Conservation (phyloP, 2,888 invertebrate species). For the Antitype chi region DNA sequence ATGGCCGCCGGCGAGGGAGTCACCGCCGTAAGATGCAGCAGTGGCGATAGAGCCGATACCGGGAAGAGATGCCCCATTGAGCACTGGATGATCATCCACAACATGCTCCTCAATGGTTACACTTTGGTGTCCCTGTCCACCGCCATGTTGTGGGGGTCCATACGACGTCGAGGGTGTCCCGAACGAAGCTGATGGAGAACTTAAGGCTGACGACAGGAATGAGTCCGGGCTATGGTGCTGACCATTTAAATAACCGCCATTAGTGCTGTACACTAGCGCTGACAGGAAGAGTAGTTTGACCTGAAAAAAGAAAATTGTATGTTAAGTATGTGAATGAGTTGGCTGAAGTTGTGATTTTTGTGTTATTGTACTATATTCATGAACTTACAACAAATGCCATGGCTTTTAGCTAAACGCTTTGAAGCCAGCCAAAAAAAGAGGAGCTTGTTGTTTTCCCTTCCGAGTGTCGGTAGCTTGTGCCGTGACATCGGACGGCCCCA, state of each 20-base stretch:
- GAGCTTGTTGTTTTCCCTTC: constrained; percentile 84
- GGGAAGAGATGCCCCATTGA: constrained; percentile 59
- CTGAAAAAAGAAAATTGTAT: constrained; percentile 80
- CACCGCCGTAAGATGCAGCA: constrained; percentile 27
- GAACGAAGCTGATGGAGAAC: constrained; percentile 83
- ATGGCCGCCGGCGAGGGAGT: constrained; percentile 31
- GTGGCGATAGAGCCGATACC: constrained; percentile 53
- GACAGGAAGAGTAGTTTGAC: constrained; percentile 82
- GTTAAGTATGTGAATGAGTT: constrained; percentile 37
- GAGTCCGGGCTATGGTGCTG: constrained; percentile 79
- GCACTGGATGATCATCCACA: constrained; percentile 63
- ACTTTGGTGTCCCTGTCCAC: neutral
- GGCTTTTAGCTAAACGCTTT: constrained; percentile 90
- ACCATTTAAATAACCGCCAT: constrained; percentile 79
- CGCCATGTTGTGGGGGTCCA: constrained; percentile 75
- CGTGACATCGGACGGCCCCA: constrained; percentile 78
- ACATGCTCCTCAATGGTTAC: constrained; percentile 62
- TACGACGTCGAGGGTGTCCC: constrained; percentile 82
- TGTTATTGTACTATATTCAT: constrained; percentile 44
- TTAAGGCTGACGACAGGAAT: constrained; percentile 79
- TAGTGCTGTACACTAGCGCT: constrained; percentile 80
- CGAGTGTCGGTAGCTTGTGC: constrained; percentile 84
- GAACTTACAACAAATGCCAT: constrained; percentile 89
- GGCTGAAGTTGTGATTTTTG: neutral
- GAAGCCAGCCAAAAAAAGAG: constrained; percentile 81